These are phyloP conservation scores for Anolis sagrei DNA, from an alignment of 2,113 vertebrate genomes.

Conservation along the genomic window DNA sequence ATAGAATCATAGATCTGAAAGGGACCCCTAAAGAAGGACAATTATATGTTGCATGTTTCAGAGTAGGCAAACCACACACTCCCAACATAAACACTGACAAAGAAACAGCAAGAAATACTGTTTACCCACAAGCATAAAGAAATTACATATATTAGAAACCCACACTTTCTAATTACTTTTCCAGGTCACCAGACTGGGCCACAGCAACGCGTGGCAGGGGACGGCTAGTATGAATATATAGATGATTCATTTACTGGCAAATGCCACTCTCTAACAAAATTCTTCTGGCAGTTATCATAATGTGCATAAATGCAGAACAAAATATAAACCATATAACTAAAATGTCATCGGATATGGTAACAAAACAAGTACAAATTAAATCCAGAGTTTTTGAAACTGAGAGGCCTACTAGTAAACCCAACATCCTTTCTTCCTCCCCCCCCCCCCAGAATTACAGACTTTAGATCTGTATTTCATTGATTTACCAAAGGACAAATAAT, in stretches of 20 bases:
- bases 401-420: neutral
- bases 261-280: neutral
- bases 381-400: neutral
- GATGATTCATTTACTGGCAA: neutral
- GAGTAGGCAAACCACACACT: no score
- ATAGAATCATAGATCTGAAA: no score
- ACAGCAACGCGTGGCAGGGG: no score
- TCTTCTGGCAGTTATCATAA: neutral
- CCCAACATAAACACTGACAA: no score
- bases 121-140: no score
- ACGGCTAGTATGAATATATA: no score
- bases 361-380: neutral
- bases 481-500: constrained; percentile 76
- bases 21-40: no score
- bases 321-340: neutral
- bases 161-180: no score
- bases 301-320: neutral
- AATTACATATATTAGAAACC: no score
- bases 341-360: neutral
- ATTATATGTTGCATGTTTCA: no score
- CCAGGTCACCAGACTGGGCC: no score
- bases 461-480: constrained; percentile 65
- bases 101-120: no score
- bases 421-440: constrained; percentile 16
- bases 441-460: constrained; percentile 48